Evolutionary conservation across 2,797 vertebrate genomes (phyloP).

Genomic region (Alectoris magna): DNA sequence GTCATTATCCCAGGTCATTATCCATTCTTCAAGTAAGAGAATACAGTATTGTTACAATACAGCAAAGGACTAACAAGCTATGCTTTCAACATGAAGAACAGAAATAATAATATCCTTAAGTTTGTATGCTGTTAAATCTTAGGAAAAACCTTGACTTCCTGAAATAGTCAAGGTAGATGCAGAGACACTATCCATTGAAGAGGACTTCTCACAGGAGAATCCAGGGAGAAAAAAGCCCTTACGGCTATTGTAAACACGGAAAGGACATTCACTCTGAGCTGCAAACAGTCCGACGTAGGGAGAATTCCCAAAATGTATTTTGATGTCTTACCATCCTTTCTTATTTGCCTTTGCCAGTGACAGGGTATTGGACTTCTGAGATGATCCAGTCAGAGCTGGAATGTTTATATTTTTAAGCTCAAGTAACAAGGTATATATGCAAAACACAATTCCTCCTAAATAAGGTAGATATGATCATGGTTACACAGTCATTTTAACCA

Average conservation of each 20-base stretch:
- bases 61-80: not conserved
- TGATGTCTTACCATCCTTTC: not conserved
- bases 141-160: not conserved
- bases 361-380: not conserved
- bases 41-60: not conserved
- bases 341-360: not conserved
- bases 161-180: not conserved
- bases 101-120: not conserved
- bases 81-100: not conserved
- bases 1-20: too few relatives aligned
- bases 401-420: not conserved
- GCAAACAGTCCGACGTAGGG: not conserved
- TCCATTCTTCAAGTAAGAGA: not conserved
- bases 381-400: not conserved
- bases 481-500: not conserved
- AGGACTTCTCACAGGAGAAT: not conserved
- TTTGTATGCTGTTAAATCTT: not conserved
- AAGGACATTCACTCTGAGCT: not conserved
- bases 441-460: not conserved
- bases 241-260: not conserved
- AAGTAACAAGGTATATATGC: not conserved
- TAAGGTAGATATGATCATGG: too few relatives aligned
- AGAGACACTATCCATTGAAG: not conserved
- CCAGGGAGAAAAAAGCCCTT: not conserved
- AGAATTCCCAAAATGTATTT: not conserved